Conservation (phyloP, 2,797 vertebrate genomes). For the Girardinus metallicus region DNA sequence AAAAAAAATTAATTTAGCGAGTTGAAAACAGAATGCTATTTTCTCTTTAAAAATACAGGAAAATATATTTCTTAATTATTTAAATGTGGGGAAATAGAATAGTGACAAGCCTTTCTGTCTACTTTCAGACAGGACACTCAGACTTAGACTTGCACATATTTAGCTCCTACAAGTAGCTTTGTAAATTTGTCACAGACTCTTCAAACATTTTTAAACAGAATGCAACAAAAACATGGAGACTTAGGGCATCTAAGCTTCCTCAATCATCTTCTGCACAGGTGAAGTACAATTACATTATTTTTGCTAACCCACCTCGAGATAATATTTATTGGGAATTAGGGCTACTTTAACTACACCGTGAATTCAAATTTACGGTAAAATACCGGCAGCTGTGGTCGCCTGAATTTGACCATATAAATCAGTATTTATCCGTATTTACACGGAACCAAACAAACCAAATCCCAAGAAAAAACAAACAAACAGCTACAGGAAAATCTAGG, state of each 20-base stretch:
- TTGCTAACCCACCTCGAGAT: not conserved
- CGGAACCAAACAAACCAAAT: no score
- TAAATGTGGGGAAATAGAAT: not conserved
- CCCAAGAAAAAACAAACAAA: no score
- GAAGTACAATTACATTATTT: not conserved
- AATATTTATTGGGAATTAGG: not conserved
- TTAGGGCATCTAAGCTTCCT: not conserved
- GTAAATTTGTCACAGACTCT: not conserved
- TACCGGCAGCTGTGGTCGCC: not conserved
- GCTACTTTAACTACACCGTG: not conserved
- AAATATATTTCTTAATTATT: not conserved
- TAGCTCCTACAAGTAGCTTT: not conserved
- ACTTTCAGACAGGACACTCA: not conserved
- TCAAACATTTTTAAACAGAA: not conserved
- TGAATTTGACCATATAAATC: no score
- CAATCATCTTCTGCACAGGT: not conserved
- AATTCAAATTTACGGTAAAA: not conserved
- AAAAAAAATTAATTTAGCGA: not conserved
- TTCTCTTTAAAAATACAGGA: not conserved
- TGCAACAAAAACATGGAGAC: not conserved
- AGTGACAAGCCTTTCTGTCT: not conserved
- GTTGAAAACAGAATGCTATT: not conserved
- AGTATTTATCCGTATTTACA: no score
- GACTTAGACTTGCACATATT: not conserved
- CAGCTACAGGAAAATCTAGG: no score